phyloP scores from a whole-genome alignment of 2,113 vertebrate species.

The Sinocyclocheilus grahami region DNA sequence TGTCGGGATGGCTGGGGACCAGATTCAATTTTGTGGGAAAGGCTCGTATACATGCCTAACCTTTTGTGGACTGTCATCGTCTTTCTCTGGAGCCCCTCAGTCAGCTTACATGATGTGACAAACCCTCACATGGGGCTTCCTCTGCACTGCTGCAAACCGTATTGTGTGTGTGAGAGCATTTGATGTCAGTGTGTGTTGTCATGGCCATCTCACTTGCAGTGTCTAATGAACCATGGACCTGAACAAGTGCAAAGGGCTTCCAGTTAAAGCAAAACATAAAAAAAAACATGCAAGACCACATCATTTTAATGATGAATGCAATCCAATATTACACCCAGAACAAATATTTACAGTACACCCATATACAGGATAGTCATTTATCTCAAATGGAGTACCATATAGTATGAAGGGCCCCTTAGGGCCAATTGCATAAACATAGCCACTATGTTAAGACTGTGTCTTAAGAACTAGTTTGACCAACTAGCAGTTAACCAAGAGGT shows the following conservation, averaged over 20 bases:
- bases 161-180: constrained; percentile 16
- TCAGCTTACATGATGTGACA: constrained; percentile 1
- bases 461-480: too few relatives aligned
- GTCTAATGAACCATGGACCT: constrained; percentile 14
- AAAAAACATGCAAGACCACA: not conserved
- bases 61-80: not conserved
- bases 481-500: too few relatives aligned
- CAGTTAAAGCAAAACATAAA: constrained; percentile 2
- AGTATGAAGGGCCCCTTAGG: not conserved
- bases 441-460: too few relatives aligned
- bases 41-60: not conserved
- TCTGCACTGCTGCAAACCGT: not conserved
- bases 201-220: not conserved
- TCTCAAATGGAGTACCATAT: not conserved
- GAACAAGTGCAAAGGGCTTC: not conserved
- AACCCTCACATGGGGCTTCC: not conserved
- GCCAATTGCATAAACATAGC: too few relatives aligned
- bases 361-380: not conserved
- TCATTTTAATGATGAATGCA: not conserved
- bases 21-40: not conserved
- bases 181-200: constrained; percentile 2
- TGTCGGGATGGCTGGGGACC: not conserved
- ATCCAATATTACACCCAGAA: not conserved
- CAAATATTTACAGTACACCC: not conserved
- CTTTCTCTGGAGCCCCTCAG: not conserved